Evolutionary conservation across 2,797 vertebrate genomes (phyloP), one percentile per base, ranked within the genome.

Genomic region (Anguilla pacifica): DNA sequence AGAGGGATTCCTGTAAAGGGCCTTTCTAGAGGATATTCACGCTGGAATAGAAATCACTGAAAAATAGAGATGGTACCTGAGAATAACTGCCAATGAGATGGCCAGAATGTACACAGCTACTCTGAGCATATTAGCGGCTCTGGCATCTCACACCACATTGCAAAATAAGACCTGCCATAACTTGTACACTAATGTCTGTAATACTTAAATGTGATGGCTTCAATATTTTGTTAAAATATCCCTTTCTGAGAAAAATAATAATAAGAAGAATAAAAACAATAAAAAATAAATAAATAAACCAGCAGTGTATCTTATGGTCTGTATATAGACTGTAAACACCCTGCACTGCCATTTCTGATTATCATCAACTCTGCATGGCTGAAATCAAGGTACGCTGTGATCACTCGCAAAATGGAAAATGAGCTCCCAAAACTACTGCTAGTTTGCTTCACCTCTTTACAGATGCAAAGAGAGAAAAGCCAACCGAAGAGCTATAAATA

Each of bases 381-480:
- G 49, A 81, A 3, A 81, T 49, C 6, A 49, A 49, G 39, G 19
- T 39, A 49, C 19, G 6, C 49, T 81, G 35, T 39, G 77, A 77
- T 49, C 39, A 22, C 43, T 22, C 39, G 22, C 6, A 46, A 25
- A 43, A 81, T 81, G 43, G 77, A 59, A 83, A 83, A 83, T 46
- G 35, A 87, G 61, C 31, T 83, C 55, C 79, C 72, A 17, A 35
- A 87, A 83, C 19, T 3, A 28, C 49, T 67, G 43, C 61, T n/a
- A 59, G 25, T 11, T 49, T 19, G 57, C 77, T 19, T 70, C 49
- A 2, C 7, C 51, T 67, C 79, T 55, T 67, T 49, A 83, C 0
- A 51, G 59, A 83, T 87, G 77, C 86, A 35, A 49, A 64, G 17
- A 49, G 39, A 39, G 51, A 70, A 31, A 87, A 64, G 9, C 43